phyloP scores from a whole-genome alignment of 2,797 vertebrate species.

The Agapornis canus region DNA sequence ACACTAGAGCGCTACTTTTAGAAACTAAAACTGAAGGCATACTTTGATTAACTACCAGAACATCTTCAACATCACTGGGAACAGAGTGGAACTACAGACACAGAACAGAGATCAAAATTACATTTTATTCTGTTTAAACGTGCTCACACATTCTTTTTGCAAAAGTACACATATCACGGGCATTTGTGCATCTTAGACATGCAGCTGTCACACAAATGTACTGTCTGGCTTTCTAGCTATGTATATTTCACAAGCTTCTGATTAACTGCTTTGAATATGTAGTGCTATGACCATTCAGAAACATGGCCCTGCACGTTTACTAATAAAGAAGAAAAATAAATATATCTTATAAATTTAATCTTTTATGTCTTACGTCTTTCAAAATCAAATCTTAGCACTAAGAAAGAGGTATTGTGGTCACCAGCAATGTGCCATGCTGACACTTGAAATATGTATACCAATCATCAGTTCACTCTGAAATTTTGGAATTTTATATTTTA shows the following conservation, averaged over 20 bases:
- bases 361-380: not conserved
- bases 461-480: not conserved
- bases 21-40: not conserved
- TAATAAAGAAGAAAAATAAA: not conserved
- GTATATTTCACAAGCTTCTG: not conserved
- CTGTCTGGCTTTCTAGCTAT: not conserved
- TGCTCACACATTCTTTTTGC: not conserved
- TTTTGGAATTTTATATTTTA: not conserved
- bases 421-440: not conserved
- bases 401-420: not conserved
- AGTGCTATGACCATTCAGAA: not conserved
- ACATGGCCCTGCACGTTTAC: not conserved
- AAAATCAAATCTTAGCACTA: not conserved
- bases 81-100: not conserved
- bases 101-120: not conserved
- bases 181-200: not conserved
- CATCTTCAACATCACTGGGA: not conserved
- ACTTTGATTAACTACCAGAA: not conserved
- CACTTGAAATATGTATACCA: not conserved
- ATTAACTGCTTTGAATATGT: not conserved
- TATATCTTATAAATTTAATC: not conserved
- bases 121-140: not conserved
- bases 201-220: not conserved
- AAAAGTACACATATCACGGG: not conserved
- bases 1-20: not conserved